These are phyloP conservation scores for Euleptes europaea DNA, from an alignment of 2,113 vertebrate species.

Conservation along the genomic window DNA sequence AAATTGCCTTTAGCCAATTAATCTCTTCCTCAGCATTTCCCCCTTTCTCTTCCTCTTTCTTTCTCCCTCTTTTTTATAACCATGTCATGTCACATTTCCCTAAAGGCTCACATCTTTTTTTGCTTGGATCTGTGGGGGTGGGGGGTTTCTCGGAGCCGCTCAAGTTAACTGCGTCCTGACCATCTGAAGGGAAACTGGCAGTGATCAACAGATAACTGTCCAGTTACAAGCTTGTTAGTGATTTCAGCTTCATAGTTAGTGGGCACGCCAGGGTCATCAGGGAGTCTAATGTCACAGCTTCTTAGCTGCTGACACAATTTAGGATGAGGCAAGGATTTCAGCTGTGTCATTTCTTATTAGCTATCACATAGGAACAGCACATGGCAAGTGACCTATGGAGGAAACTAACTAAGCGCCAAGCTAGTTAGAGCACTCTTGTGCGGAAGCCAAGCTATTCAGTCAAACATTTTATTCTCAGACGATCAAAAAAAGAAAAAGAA, in stretches of 20 bases:
- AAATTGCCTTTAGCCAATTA: neutral
- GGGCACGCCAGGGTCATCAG: conserved; percentile 15
- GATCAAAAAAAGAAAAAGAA: conserved; percentile 32
- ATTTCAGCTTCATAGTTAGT: conserved; percentile 36
- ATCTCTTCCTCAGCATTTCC: neutral
- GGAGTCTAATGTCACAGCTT: conserved; percentile 50
- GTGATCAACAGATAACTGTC: conserved; percentile 43
- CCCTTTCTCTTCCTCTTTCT: neutral
- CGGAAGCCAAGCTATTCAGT: conserved; percentile 45
- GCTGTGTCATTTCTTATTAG: conserved; percentile 3
- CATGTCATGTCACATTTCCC: neutral
- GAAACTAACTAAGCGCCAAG: neutral
- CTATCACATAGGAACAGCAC: neutral
- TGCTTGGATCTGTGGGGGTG: neutral
- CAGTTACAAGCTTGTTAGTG: neutral
- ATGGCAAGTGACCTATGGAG: conserved; percentile 1
- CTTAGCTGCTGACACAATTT: conserved; percentile 50
- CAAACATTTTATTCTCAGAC: conserved; percentile 44
- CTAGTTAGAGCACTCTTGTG: conserved; percentile 29
- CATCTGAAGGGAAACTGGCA: conserved; percentile 45
- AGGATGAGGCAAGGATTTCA: neutral
- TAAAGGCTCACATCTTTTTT: neutral
- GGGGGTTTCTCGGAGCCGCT: conserved; percentile 36
- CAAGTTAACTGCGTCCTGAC: conserved; percentile 44
- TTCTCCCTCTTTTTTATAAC: neutral